Percentiles rank a stretch among this genome's conserved stretches.
Evolutionary conservation across 2,888 invertebrate genomes (phyloP).

Genomic region (Pristionchus fissidentatus): DNA sequence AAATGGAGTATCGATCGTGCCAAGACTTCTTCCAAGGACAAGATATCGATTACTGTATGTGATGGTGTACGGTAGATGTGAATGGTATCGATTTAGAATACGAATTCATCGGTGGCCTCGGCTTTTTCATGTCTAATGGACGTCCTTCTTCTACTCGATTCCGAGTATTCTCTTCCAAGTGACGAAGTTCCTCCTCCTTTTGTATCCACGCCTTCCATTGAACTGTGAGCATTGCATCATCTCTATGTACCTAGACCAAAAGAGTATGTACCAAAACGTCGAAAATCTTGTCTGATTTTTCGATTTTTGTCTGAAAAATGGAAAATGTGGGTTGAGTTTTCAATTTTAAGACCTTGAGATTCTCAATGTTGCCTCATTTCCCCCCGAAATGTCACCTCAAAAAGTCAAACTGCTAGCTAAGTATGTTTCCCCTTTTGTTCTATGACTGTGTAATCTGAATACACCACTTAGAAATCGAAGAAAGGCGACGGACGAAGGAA

Average conservation of each 20-base stretch:
- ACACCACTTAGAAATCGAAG: background rate
- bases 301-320: no score
- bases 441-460: no score
- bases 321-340: no score
- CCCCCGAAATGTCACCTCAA: no score
- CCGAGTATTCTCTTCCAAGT: background rate
- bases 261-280: no score
- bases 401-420: no score
- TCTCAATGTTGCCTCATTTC: no score
- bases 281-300: no score
- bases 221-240: slow-evolving; percentile 20
- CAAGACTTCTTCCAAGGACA: background rate
- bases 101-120: background rate
- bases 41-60: background rate
- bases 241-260: background rate
- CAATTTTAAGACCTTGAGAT: no score
- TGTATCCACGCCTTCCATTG: slow-evolving; percentile 8
- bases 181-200: slow-evolving; percentile 13
- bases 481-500: slow-evolving; percentile 20
- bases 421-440: no score
- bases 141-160: background rate
- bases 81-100: background rate
- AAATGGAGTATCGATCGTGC: slow-evolving; percentile 44
- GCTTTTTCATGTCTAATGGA: background rate
- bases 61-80: background rate